These are phyloP conservation scores for Blastobasis lacticolella DNA, from an alignment of 2,888 invertebrate genomes.

Conservation along the genomic window DNA sequence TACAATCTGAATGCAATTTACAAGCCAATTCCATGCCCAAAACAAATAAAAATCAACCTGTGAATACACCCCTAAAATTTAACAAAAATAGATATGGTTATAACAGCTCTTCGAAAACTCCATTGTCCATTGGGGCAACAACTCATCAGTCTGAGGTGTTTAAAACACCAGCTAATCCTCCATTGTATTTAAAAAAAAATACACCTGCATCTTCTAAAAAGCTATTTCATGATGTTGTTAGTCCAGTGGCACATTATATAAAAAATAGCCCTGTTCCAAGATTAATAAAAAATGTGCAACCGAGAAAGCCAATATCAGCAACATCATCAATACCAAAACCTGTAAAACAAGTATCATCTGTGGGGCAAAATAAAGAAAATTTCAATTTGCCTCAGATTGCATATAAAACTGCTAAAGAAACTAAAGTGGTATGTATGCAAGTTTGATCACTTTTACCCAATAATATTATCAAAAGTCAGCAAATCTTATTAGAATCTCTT, in stretches of 20 bases:
- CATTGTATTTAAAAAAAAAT: slow-evolving; percentile 26
- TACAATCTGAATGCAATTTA: not conserved
- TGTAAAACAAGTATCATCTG: slow-evolving; percentile 19
- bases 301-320: slow-evolving; percentile 39
- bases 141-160: slow-evolving; percentile 17
- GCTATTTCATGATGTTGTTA: slow-evolving; percentile 39
- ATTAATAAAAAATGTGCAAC: slow-evolving; percentile 41
- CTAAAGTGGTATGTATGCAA: slow-evolving; percentile 39
- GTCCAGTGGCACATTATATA: slow-evolving; percentile 57
- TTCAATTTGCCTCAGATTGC: slow-evolving; percentile 38
- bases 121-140: no score
- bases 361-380: slow-evolving; percentile 42
- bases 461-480: not conserved
- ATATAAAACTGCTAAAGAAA: slow-evolving; percentile 50
- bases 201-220: slow-evolving; percentile 29
- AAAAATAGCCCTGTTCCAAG: slow-evolving; percentile 45
- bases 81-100: no score
- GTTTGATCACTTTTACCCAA: not conserved
- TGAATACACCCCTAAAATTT: no score
- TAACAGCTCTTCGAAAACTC: no score
- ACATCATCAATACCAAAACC: slow-evolving; percentile 42
- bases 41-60: no score
- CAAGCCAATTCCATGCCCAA: not conserved
- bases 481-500: not conserved
- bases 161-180: slow-evolving; percentile 37